Percentiles rank a stretch among this genome's conserved stretches.
Conservation (phyloP, 1,140 invertebrate species). For the Pachypsylla venusta region DNA sequence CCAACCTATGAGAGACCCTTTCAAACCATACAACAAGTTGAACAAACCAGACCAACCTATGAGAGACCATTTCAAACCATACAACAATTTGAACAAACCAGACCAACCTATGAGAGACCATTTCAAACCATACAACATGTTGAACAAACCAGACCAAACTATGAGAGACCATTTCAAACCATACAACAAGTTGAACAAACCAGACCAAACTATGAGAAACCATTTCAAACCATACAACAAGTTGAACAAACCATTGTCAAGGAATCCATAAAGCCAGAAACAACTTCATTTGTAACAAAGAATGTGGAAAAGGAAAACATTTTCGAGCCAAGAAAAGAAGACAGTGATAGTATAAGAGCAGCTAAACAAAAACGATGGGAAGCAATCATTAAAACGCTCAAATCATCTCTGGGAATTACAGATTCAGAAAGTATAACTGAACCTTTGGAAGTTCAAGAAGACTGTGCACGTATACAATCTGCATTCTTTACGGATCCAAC, state of each 20-base stretch:
- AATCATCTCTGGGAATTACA: not conserved
- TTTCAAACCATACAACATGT: not conserved
- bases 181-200: not conserved
- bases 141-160: not conserved
- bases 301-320: not conserved
- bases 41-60: too few species aligned
- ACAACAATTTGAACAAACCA: too few species aligned
- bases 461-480: not conserved
- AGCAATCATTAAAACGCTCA: not conserved
- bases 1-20: too few species aligned
- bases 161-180: not conserved
- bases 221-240: not conserved
- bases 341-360: not conserved
- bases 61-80: too few species aligned
- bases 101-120: too few species aligned
- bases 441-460: not conserved
- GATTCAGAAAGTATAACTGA: not conserved
- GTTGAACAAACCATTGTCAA: not conserved
- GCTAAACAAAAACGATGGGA: not conserved
- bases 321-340: conserved; percentile 4
- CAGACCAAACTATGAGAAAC: not conserved
- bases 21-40: too few species aligned
- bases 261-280: too few species aligned
- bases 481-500: not conserved
- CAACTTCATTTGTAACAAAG: not conserved